Base-by-base conservation (phyloP, 2,888 invertebrate genomes). In the Onthophagus sagittarius region DNA sequence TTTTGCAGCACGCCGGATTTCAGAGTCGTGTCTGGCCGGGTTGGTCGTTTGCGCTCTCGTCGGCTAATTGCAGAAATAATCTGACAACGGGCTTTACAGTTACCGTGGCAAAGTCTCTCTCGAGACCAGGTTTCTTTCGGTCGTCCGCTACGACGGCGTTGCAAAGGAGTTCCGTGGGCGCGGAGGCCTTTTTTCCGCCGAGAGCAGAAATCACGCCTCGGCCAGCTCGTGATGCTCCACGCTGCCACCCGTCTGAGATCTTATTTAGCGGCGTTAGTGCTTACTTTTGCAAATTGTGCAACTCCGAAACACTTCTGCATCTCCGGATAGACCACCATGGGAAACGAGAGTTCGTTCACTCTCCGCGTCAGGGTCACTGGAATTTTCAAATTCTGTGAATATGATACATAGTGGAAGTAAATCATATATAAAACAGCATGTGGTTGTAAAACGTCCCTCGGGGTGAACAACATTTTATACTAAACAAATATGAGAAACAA, bases 191-290 rank as follows among this genome's bases (percentile, higher is more conserved):
- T 79, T 77, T 77, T 74, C 73, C 71, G 23, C 67, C 67, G 15
- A 23, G 31, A 32, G 69, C 74, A 76, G 75, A 75, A 77, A 80
- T 81, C 81, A 81, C 81, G 81, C 81, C 80, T 80, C 76, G 76
- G 76, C 74, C 77, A 75, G 79, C 79, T 80, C 81, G 81, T 81
- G 81, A 81, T 78, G 79, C 77, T 80, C 67, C 67, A 53, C 67
- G 32, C 67, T 79, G 75, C 79, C 78, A 77, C 77, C 75, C 76
- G 73, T 76, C 76, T 78, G 79, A 79, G 80, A 79, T 80, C 79
- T 79, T 80, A 80, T 79, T 80, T 79, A 78, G 77, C 78, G 74
- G 74, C 77, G 77, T 76, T 76, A 72, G 76, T 77, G 76, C 77
- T 75, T 75, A 75, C 76, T 77, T 78, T 78, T 78, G 78, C 78